A percentile compares a stretch with the other conserved stretches of the same genome.
Conservation (phyloP, 2,888 invertebrate species). For the Noctua fimbriata region DNA sequence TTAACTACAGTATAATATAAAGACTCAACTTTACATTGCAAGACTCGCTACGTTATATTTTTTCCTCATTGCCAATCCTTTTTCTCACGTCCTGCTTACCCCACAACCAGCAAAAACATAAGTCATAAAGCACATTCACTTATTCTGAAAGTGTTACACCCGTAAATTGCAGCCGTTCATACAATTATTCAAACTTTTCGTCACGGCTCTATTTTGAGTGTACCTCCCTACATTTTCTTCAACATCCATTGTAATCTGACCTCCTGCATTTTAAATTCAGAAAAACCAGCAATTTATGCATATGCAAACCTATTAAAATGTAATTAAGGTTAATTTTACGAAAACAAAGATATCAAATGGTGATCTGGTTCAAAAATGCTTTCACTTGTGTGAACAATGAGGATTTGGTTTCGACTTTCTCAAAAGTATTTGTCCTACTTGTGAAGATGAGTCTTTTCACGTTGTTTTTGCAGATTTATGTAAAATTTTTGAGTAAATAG, state of each 20-base stretch:
- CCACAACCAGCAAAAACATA: constrained; percentile 2
- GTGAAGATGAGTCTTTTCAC: neutral
- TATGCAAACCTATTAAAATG: constrained; percentile 47
- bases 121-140: constrained; percentile 36
- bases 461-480: constrained; percentile 1
- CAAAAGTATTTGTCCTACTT: constrained; percentile 33
- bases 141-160: constrained; percentile 53
- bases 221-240: accelerated
- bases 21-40: neutral
- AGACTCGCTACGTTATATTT: neutral
- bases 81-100: constrained; percentile 4
- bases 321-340: constrained; percentile 62
- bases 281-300: constrained; percentile 46
- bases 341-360: constrained; percentile 53
- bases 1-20: no score
- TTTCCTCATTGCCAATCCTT: constrained; percentile 4
- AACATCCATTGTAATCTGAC: constrained; percentile 4
- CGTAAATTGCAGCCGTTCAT: constrained; percentile 4
- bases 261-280: constrained; percentile 46
- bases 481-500: neutral
- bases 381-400: constrained; percentile 47
- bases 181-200: constrained; percentile 36
- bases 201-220: constrained; percentile 25
- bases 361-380: constrained; percentile 44
- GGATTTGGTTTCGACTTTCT: constrained; percentile 43